These are phyloP conservation scores for Podarcis lilfordi DNA, from an alignment of 2,797 vertebrate species.

Conservation along the genomic window DNA sequence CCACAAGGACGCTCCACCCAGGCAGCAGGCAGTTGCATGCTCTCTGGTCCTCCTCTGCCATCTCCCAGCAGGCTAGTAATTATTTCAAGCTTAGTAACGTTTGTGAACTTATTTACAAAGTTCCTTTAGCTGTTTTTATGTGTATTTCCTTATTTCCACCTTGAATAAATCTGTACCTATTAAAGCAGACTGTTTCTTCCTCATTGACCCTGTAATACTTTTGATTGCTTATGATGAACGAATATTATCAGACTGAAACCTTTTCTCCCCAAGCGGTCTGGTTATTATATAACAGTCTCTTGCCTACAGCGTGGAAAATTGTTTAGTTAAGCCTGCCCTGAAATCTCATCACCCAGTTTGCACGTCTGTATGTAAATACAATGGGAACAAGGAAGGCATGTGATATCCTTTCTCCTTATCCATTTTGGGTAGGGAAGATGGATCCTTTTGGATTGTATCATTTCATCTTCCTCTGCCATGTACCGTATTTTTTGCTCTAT, in stretches of 20 bases:
- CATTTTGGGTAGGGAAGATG: not conserved
- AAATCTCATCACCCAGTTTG: slow-evolving; percentile 14
- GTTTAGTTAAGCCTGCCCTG: slow-evolving; percentile 29
- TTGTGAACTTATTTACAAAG: no score
- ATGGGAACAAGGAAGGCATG: not conserved
- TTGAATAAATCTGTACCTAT: not conserved
- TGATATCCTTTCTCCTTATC: not conserved
- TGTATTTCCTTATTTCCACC: not conserved
- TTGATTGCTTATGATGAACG: not conserved
- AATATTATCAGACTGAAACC: not conserved
- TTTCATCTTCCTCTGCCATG: not conserved
- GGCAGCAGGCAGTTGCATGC: no score
- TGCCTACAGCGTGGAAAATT: not conserved
- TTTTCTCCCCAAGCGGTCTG: slow-evolving; percentile 1
- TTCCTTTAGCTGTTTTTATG: not conserved
- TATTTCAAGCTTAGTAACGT: no score
- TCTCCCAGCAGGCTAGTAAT: no score
- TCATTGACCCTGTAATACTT: not conserved
- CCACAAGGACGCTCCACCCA: no score
- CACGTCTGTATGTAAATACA: not conserved
- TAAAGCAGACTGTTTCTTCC: not conserved
- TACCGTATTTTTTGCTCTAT: no score
- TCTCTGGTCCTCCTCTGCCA: no score
- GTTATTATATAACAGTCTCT: not conserved
- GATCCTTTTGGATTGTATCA: not conserved